Conservation (phyloP, 1,140 invertebrate species). For the Cryptotermes secundus region DNA sequence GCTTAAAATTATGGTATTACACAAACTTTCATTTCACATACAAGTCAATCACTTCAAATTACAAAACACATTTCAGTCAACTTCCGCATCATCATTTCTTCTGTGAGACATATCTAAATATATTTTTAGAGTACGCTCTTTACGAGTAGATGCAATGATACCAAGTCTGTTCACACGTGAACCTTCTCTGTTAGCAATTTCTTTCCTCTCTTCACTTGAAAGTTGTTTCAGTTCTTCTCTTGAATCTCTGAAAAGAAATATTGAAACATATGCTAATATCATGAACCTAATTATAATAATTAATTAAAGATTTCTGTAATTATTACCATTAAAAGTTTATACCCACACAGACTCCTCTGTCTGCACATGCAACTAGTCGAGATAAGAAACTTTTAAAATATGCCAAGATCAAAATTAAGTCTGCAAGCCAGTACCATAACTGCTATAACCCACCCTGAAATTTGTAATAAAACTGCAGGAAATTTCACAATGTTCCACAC, state of each 20-base stretch:
- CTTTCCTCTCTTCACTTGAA: slow-evolving; percentile 60
- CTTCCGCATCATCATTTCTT: slow-evolving; percentile 28
- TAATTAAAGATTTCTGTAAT: too few relatives aligned
- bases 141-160: slow-evolving; percentile 49
- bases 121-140: slow-evolving; percentile 73
- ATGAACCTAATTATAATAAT: slow-evolving; percentile 29
- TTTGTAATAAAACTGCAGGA: too few relatives aligned
- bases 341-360: too few relatives aligned
- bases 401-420: too few relatives aligned
- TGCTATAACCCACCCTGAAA: too few relatives aligned
- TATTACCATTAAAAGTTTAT: too few relatives aligned
- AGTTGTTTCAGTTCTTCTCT: slow-evolving; percentile 60
- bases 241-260: slow-evolving; percentile 57
- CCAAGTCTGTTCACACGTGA: slow-evolving; percentile 27
- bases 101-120: slow-evolving; percentile 50
- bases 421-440: too few relatives aligned
- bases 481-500: too few relatives aligned
- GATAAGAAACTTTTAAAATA: too few relatives aligned
- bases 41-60: slow-evolving; percentile 11
- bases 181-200: slow-evolving; percentile 47
- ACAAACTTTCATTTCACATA: background rate
- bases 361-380: too few relatives aligned
- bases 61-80: slow-evolving; percentile 29
- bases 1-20: background rate
- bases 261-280: slow-evolving; percentile 24